Conservation (phyloP, 2,888 invertebrate genomes). For the Andrena minutula region DNA sequence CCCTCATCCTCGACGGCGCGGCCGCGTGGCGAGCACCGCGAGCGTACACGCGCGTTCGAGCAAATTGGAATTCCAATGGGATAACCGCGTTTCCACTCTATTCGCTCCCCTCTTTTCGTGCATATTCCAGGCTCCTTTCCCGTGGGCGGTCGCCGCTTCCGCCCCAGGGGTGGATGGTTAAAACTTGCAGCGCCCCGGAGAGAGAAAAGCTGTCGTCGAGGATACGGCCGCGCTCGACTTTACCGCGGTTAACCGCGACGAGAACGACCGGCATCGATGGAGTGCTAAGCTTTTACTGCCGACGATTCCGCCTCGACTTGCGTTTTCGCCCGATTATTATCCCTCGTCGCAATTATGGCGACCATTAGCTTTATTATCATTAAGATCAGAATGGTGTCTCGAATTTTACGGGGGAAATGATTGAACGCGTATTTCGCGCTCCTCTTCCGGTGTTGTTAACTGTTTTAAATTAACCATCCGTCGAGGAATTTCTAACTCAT, state of each 20-base stretch:
- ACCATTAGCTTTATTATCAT: conserved; percentile 39
- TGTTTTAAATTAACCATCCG: neutral
- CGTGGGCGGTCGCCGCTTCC: neutral
- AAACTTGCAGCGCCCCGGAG: conserved; percentile 14
- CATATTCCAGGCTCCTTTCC: conserved; percentile 26
- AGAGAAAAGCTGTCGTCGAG: conserved; percentile 5
- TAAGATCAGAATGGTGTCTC: conserved; percentile 7
- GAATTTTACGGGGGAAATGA: neutral
- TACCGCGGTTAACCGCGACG: conserved; percentile 21
- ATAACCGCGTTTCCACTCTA: conserved; percentile 61
- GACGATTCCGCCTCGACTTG: conserved; percentile 9
- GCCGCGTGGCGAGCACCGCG: conserved; percentile 11
- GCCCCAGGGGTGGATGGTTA: neutral
- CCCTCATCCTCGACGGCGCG: conserved; percentile 3
- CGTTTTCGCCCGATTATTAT: conserved; percentile 34
- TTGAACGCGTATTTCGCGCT: neutral
- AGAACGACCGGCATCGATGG: conserved; percentile 43
- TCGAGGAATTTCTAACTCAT: neutral
- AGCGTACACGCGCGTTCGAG: conserved; percentile 45
- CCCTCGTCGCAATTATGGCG: conserved; percentile 17
- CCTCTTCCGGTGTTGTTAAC: neutral
- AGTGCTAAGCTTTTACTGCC: conserved; percentile 52
- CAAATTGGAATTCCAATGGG: conserved; percentile 64
- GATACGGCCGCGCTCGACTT: conserved; percentile 15
- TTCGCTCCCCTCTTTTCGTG: conserved; percentile 36